phyloP scores from a whole-genome alignment of 2,888 invertebrate genomes.

The Rugalucina vietnamica region DNA sequence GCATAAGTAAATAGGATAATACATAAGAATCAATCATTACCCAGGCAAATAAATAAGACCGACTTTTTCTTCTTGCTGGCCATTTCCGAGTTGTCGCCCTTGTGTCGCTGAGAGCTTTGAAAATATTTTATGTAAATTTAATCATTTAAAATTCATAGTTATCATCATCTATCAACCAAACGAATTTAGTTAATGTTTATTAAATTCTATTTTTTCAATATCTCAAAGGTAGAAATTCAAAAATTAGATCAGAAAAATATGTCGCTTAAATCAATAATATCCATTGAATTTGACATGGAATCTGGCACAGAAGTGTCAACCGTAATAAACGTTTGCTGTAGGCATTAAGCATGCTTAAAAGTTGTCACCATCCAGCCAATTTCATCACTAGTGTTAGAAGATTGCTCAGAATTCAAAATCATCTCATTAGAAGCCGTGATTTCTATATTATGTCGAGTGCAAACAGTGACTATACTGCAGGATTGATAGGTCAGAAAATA shows the following conservation, averaged over 20 bases:
- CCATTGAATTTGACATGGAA: no score
- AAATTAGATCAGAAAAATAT: no score
- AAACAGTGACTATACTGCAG: conserved; percentile 62
- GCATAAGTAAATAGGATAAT: no score
- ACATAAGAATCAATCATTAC: no score
- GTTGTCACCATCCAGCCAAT: not conserved
- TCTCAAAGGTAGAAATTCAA: no score
- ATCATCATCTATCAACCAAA: no score
- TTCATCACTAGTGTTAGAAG: not conserved
- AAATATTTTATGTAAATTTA: not conserved
- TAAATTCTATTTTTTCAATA: no score
- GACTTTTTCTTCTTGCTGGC: conserved; percentile 70
- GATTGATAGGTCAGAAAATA: conserved; percentile 61
- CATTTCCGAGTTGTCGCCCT: not conserved
- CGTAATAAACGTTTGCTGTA: no score
- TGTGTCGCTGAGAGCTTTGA: not conserved
- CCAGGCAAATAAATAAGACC: conserved; percentile 80
- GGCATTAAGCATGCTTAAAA: not conserved
- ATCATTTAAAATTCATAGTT: no score
- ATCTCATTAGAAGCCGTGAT: not conserved
- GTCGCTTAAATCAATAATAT: no score
- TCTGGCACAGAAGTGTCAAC: no score
- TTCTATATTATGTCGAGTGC: conserved; percentile 11
- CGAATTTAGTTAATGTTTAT: no score
- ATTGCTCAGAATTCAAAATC: not conserved